Evolutionary conservation across 2,888 invertebrate species (phyloP), one percentile per base, ranked within the genome.

Genomic region (Agonopterix arenella): DNA sequence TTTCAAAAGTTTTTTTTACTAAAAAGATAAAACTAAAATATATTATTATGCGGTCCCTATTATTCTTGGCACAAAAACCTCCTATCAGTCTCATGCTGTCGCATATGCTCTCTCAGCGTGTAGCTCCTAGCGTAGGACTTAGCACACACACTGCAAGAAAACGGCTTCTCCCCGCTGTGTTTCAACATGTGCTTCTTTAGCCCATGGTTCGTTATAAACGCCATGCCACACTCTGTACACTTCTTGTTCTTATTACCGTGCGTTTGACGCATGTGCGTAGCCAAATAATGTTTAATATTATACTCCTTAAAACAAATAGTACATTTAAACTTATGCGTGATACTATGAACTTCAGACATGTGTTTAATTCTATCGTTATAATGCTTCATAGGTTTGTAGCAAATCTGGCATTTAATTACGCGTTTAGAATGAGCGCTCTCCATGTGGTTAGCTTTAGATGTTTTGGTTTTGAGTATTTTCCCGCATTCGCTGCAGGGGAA

Each of bases 121-220:
- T 77, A 76, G 51, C 66, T 74, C 44, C 77, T 62, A 0, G 73
- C 80, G 47, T 74, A 80, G 0, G 74, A 58, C 47, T 86, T 86
- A 16, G 69, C 63, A 55, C 89, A 90, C 0, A 84, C 54, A 7
- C 55, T 59, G 56, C 90, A 90, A 11, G 70, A 62, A 52, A 66
- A 85, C 1, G 83, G 80, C 50, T 84, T 86, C 1, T 75, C 63
- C 0, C 82, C 84, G 0, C 75, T 73, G 54, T 90, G 90, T 47
- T 80, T 84, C 13, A 80, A 60, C 82, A 85, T 83, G 51, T 90
- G 90, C 44, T 84, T 84, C 48, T 86, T 89, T 40, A 90, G 64
- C 2, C 83, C 83, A 54, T 88, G 82, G 47, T 88, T 89, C 0
- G 83, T 81, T 47, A 82, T 83, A 59, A 90, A 90, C 13, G 84